Percentiles rank a stretch among this genome's conserved stretches.
Evolutionary conservation across 2,888 invertebrate genomes (phyloP).

Genomic region (Harmothoe impar): DNA sequence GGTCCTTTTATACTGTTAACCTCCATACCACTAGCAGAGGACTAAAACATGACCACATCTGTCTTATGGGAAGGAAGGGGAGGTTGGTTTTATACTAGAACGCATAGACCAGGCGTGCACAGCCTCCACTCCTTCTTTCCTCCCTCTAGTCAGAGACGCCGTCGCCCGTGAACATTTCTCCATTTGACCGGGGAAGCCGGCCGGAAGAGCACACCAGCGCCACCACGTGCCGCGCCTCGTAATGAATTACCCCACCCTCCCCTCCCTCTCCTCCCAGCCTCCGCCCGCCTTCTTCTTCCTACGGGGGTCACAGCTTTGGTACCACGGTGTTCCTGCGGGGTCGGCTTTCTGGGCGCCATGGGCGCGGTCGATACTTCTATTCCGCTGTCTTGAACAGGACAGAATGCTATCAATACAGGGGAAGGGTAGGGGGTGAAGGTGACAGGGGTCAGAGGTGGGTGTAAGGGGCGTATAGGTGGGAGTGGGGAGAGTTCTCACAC

Average conservation of each 20-base stretch:
- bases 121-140: not conserved
- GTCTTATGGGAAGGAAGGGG: not conserved
- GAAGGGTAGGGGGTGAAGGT: not conserved
- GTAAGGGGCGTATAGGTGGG: not conserved
- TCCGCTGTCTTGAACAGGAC: conserved; percentile 51
- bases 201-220: conserved; percentile 37
- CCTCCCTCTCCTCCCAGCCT: not conserved
- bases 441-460: not conserved
- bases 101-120: too few relatives aligned
- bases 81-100: not conserved
- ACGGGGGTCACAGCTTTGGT: conserved; percentile 43
- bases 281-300: not conserved
- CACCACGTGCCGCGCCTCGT: conserved; percentile 48
- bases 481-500: not conserved
- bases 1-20: too few relatives aligned
- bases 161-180: conserved; percentile 39
- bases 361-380: conserved; percentile 53
- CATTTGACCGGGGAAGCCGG: conserved; percentile 49
- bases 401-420: conserved; percentile 49
- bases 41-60: conserved; percentile 34
- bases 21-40: not conserved
- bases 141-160: not conserved
- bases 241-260: conserved; percentile 46
- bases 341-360: conserved; percentile 36
- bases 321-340: conserved; percentile 41